These are phyloP conservation scores for Rhimphoctona megacephalus DNA, from an alignment of 2,888 invertebrate species.

Conservation along the genomic window DNA sequence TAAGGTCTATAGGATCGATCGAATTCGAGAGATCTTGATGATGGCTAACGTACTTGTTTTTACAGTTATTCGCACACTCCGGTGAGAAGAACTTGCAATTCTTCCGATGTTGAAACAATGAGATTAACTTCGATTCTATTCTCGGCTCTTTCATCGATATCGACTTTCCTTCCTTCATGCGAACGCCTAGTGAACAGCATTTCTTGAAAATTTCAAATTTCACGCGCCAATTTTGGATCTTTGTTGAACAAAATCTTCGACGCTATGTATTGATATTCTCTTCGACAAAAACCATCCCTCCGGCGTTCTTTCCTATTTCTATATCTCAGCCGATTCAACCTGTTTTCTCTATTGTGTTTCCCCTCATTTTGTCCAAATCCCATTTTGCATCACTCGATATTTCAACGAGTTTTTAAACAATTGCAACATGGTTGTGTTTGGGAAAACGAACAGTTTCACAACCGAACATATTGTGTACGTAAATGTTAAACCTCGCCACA, in stretches of 20 bases:
- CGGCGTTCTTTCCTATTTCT: neutral
- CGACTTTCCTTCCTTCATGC: slow-evolving; percentile 68
- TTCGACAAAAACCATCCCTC: slow-evolving; percentile 5
- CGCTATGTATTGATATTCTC: neutral
- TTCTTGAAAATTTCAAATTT: slow-evolving; percentile 45
- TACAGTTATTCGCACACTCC: slow-evolving; percentile 13
- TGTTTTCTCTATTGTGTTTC: slow-evolving; percentile 16
- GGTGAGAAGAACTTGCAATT: slow-evolving; percentile 6
- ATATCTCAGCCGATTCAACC: neutral
- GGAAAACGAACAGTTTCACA: slow-evolving; percentile 3
- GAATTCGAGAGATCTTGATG: slow-evolving; percentile 24
- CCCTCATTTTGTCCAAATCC: slow-evolving; percentile 10
- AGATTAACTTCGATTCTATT: slow-evolving; percentile 78
- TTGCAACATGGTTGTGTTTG: slow-evolving; percentile 35
- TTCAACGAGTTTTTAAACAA: slow-evolving; percentile 42
- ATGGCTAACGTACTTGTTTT: slow-evolving; percentile 19
- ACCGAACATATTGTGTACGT: neutral
- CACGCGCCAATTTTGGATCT: slow-evolving; percentile 38
- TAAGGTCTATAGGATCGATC: slow-evolving; percentile 1
- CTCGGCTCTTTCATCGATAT: slow-evolving; percentile 75
- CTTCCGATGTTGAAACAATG: slow-evolving; percentile 70
- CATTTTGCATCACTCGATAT: slow-evolving; percentile 51
- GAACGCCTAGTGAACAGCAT: neutral
- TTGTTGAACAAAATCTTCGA: slow-evolving; percentile 41
- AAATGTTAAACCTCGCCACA: neutral